phyloP scores from a whole-genome alignment of 2,888 invertebrate genomes.

The Coleophora flavipennella region DNA sequence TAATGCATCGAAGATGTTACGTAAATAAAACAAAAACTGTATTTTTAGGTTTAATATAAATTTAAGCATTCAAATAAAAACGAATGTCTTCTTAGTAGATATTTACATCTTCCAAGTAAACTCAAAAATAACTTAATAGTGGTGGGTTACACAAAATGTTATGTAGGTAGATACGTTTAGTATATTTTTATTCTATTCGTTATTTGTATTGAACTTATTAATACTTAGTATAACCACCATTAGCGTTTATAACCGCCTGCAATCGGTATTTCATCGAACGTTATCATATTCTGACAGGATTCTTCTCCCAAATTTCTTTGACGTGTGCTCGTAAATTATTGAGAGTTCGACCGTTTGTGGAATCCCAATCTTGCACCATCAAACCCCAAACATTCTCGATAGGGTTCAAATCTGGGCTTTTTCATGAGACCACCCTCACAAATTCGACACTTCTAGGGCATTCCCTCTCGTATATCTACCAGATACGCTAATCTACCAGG shows the following conservation, averaged over 20 bases:
- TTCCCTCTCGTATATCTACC: too few relatives aligned
- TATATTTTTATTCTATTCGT: background rate
- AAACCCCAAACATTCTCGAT: constrained; percentile 2
- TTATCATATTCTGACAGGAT: background rate
- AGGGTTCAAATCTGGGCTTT: constrained; percentile 4
- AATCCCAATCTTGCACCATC: constrained; percentile 2
- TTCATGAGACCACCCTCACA: too few relatives aligned
- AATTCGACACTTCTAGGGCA: too few relatives aligned
- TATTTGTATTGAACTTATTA: background rate
- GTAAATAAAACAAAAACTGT: background rate
- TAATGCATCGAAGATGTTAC: background rate
- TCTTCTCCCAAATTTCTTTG: constrained; percentile 1
- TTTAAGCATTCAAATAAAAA: background rate
- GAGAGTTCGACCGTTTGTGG: constrained; percentile 3
- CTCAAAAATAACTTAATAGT: background rate
- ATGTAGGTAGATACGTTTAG: background rate
- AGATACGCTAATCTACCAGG: too few relatives aligned
- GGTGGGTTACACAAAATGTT: background rate
- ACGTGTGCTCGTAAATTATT: constrained; percentile 1
- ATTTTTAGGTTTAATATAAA: background rate
- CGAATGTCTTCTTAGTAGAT: background rate
- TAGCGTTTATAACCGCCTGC: constrained; percentile 1
- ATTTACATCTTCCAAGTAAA: background rate
- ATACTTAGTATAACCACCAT: constrained; percentile 1
- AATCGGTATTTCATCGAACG: constrained; percentile 3